Conservation (phyloP, 2,113 vertebrate genomes). For the Sceloporus undulatus region DNA sequence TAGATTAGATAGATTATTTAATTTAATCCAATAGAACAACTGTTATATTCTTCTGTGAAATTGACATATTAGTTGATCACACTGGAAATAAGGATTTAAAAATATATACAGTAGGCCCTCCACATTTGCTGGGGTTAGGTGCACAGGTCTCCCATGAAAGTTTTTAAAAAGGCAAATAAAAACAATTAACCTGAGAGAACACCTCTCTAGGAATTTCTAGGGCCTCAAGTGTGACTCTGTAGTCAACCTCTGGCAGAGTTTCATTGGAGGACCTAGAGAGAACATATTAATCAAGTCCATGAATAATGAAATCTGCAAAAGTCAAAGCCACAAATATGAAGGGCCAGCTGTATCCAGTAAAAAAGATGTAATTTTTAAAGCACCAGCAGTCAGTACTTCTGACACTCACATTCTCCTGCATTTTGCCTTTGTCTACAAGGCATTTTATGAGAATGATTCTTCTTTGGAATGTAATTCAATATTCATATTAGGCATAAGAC, state of each 20-base stretch:
- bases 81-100: background rate
- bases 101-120: no score
- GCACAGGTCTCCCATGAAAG: no score
- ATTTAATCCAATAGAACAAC: background rate
- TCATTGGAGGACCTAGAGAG: no score
- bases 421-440: background rate
- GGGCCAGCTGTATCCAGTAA: background rate
- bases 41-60: background rate
- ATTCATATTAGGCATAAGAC: background rate
- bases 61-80: background rate
- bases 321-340: no score
- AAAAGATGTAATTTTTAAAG: background rate
- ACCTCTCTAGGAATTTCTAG: no score
- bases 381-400: background rate
- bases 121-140: no score
- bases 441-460: background rate
- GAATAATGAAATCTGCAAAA: no score
- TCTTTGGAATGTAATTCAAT: background rate
- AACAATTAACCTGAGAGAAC: no score
- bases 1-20: background rate
- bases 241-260: no score
- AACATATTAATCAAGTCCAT: no score
- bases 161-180: no score
- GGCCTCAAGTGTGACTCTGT: no score
- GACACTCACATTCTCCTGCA: background rate